Percentiles rank a stretch among this genome's conserved stretches.
Evolutionary conservation across 2,888 invertebrate genomes (phyloP).

Genomic region (Folsomia manolachei): DNA sequence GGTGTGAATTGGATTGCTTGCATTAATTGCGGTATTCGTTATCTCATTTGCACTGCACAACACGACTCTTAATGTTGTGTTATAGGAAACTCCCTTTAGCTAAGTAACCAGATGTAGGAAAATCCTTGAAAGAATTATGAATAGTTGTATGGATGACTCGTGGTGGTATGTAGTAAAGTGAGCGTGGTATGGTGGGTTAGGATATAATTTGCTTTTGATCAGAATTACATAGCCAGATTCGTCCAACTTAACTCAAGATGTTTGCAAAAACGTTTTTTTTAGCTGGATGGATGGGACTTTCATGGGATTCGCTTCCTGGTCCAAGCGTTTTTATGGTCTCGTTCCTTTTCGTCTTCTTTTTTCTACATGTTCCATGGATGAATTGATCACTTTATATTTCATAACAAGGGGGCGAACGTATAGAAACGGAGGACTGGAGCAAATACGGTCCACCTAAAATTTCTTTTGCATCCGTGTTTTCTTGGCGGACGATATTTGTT

Average conservation of each 20-base stretch:
- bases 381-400: background rate
- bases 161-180: background rate
- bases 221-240: background rate
- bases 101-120: background rate
- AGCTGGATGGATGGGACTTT: background rate
- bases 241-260: background rate
- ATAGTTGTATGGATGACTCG: background rate
- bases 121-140: background rate
- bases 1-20: background rate
- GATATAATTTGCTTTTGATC: too few relatives aligned
- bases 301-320: background rate
- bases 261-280: background rate
- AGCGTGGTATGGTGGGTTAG: background rate
- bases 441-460: too few relatives aligned
- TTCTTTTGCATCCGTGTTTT: too few relatives aligned
- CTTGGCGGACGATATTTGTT: too few relatives aligned
- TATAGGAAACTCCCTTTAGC: background rate
- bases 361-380: background rate
- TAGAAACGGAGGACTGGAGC: background rate
- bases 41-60: background rate
- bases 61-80: background rate
- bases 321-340: background rate
- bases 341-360: background rate
- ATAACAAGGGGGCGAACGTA: background rate
- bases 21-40: background rate